These are phyloP conservation scores for Bufotes viridis DNA, from an alignment of 2,797 vertebrate species.

Conservation along the genomic window DNA sequence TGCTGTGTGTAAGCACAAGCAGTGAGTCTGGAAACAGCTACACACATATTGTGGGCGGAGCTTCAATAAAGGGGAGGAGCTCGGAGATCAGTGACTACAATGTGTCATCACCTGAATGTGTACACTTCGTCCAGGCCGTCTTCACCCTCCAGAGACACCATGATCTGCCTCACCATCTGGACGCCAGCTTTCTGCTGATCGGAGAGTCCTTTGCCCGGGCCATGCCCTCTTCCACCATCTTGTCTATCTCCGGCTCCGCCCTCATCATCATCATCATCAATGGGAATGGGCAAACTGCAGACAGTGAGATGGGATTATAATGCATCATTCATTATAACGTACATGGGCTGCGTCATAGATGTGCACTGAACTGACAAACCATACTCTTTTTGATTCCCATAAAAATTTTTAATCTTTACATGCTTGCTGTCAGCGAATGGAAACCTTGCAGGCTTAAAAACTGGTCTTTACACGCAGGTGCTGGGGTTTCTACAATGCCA, in stretches of 20 bases:
- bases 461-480: not conserved
- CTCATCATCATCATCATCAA: slow-evolving; percentile 65
- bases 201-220: slow-evolving; percentile 79
- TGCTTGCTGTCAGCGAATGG: too few relatives aligned
- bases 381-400: not conserved
- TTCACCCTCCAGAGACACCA: slow-evolving; percentile 85
- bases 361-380: too few relatives aligned
- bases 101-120: slow-evolving; percentile 82
- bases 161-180: slow-evolving; percentile 82
- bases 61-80: not conserved
- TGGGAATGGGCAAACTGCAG: slow-evolving; percentile 87
- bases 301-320: not conserved
- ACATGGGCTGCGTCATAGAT: too few relatives aligned
- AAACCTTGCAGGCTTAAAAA: too few relatives aligned
- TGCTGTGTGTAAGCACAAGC: not conserved
- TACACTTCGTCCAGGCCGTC: slow-evolving; percentile 88
- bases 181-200: slow-evolving; percentile 81
- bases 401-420: too few relatives aligned
- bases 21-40: not conserved
- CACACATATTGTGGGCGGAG: not conserved
- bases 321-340: not conserved
- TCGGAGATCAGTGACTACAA: not conserved
- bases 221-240: slow-evolving; percentile 60
- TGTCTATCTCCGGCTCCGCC: slow-evolving; percentile 62
- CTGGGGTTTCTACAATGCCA: not conserved